phyloP scores from a whole-genome alignment of 35 echinoderm and acorn worm genomes.

The Ophioderma brevispina region DNA sequence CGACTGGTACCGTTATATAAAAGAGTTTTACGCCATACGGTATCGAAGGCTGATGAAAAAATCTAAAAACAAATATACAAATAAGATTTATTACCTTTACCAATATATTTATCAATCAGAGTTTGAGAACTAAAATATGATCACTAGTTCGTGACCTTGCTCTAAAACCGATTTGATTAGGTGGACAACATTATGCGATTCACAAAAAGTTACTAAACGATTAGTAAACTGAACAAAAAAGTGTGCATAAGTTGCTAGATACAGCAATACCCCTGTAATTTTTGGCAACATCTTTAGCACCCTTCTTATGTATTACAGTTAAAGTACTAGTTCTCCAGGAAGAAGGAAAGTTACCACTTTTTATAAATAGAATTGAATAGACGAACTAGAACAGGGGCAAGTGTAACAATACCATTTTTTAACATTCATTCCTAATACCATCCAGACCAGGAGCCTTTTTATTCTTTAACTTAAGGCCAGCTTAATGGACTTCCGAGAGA shows the following conservation, averaged over 20 bases:
- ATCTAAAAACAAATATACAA: not conserved
- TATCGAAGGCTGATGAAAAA: not conserved
- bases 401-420: not conserved
- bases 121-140: not conserved
- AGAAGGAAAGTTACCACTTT: too few species aligned
- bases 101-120: not conserved
- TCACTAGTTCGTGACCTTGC: not conserved
- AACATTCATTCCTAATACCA: not conserved
- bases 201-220: too few species aligned
- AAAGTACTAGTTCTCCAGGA: too few species aligned
- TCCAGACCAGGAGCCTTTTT: not conserved
- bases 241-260: too few species aligned
- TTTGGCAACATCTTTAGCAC: too few species aligned
- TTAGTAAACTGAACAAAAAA: too few species aligned
- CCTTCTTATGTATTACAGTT: too few species aligned
- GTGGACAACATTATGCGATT: not conserved
- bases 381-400: not conserved
- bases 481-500: not conserved
- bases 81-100: not conserved
- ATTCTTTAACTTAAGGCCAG: not conserved
- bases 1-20: not conserved
- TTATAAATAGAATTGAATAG: too few species aligned
- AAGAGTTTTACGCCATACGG: not conserved
- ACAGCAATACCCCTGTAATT: too few species aligned
- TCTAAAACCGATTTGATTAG: not conserved